These are phyloP conservation scores for Ariolimax columbianus DNA, from an alignment of 2,888 invertebrate species.

Conservation along the genomic window DNA sequence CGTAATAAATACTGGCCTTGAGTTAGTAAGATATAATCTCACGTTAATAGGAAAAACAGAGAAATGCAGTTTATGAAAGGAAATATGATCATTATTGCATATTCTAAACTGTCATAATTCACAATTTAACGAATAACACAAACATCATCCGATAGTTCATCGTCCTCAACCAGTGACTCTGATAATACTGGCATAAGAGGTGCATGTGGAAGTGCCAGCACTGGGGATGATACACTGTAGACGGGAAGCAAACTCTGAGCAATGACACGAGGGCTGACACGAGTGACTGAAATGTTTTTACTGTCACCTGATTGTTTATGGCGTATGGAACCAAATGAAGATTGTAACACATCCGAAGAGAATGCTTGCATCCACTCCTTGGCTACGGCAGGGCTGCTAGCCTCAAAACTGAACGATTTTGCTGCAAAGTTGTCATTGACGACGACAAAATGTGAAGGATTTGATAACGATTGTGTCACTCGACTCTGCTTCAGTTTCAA, in stretches of 20 bases:
- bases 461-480: slow-evolving; percentile 21
- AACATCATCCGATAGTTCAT: background rate
- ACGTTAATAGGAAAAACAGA: background rate
- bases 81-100: background rate
- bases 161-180: slow-evolving; percentile 15
- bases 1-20: background rate
- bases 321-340: background rate
- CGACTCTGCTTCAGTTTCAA: slow-evolving; percentile 33
- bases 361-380: slow-evolving; percentile 29
- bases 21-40: background rate
- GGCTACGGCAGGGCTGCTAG: slow-evolving; percentile 26
- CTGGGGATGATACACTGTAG: background rate
- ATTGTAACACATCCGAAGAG: background rate
- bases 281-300: background rate
- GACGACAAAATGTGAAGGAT: slow-evolving; percentile 29
- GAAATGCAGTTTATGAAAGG: background rate
- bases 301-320: background rate
- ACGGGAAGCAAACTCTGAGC: background rate
- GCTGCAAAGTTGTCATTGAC: background rate
- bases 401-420: slow-evolving; percentile 33
- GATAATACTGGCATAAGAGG: slow-evolving; percentile 18
- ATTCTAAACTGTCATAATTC: background rate
- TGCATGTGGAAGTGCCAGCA: background rate
- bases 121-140: background rate
- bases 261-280: background rate